Evolutionary conservation across 2,888 invertebrate species (phyloP), one percentile per base, ranked within the genome.

Genomic region (Notodonta ziczac): DNA sequence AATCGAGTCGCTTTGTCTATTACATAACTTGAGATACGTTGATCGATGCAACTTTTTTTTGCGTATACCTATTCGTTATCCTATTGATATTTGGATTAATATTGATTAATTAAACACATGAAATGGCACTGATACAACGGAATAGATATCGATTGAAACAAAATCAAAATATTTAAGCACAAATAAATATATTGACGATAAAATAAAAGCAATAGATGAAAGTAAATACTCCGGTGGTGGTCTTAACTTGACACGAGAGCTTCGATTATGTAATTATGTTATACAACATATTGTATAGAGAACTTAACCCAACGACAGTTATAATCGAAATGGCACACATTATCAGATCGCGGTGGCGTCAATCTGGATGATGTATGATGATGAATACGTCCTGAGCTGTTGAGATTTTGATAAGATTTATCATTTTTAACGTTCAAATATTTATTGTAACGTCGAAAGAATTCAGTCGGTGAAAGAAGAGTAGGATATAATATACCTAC

Each of bases 341-440:
- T 69, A 67, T 73, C 69, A 69, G 66, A 78, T 76, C 66, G 72
- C 73, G 74, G 72, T 74, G 80, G 81, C 84, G 91, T 88, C 89
- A 87, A 89, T 83, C 82, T 80, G 59, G 80, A 83, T 91, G 92
- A 93, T 92, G 88, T 81, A 93, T 87, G 86, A 90, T 91, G 89
- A 90, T 91, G 76, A 82, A 91, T 83, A 78, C 65, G 80, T 71
- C 73, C 77, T 76, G 74, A 83, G 81, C 82, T 81, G 78, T 76
- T 69, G 62, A 80, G 78, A 82, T 77, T 72, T 63, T 76, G 86
- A 88, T 88, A 89, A 85, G 67, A 61, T 61, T 69, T 81, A 83
- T 84, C 83, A 72, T 60, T 63, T 58, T 60, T 59, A 57, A 50
- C 44, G 58, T 59, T 40, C 67, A 72, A 77, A 79, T 77, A 80